Base-by-base conservation (phyloP, 2,113 vertebrate genomes). In the Apus apus region DNA sequence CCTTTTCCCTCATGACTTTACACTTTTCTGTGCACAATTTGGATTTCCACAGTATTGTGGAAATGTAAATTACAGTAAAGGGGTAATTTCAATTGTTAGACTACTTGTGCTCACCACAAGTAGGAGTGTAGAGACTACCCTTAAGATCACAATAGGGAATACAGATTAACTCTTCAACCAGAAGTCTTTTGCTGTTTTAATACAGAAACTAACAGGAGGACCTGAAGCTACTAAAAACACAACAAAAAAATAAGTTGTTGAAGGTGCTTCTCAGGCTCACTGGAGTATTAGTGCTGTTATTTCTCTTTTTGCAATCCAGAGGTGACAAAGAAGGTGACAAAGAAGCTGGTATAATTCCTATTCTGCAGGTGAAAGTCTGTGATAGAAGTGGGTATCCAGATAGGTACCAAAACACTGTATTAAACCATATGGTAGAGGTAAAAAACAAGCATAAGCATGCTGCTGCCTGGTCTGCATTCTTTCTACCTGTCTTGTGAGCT, bases 401-500 rank as follows among this genome's bases (percentile, higher is more conserved):
- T 6, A 57, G 29, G 21, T 27, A 68, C 11, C 16, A 38, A 75
- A 89, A 82, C 7, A 9, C 22, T 36, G 13, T 23, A 20, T 51
- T 83, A 62, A 80, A 50, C 27, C 8, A 8, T 10, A 29, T 6
- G 43, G 18, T 36, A 27, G 36, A 20, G 27, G 9, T 75, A 36
- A 75, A 76, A 72, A 57, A 36, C 1, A 76, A 21, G 6, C 13
- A 10, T 53, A 53, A 82, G 20, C 0, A 0, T n/a, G 22, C 45
- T 76, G 50, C 58, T 76, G 34, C 26, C 34, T 61, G 16, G 25
- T 66, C 16, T 2, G 2, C 6, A 9, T 6, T 20, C 4, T 57
- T 82, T 93, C 43, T 80, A 7, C 32, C 68, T 93, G 15, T 80
- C 56, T 30, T 67, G 26, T 45, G 45, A 82, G 20, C 34, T 78